phyloP scores from a whole-genome alignment of 2,113 vertebrate genomes.

The Grallaria varia region DNA sequence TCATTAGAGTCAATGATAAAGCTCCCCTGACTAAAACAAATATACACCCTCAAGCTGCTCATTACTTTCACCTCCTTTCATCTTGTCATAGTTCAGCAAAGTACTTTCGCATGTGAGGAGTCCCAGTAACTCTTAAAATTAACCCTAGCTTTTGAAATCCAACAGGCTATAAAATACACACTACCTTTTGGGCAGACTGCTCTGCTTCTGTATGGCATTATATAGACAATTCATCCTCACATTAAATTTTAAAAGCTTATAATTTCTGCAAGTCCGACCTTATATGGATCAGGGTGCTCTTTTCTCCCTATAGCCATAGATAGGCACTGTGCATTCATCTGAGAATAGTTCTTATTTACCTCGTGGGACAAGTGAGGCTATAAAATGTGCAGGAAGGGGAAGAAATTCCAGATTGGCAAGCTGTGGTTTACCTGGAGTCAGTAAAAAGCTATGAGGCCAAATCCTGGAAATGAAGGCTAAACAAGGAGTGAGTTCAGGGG shows the following conservation, averaged over 20 bases:
- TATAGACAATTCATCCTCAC: background rate
- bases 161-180: background rate
- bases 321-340: background rate
- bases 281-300: background rate
- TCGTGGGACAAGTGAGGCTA: background rate
- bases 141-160: constrained; percentile 37
- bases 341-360: background rate
- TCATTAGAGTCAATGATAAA: constrained; percentile 27
- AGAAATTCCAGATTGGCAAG: constrained; percentile 20
- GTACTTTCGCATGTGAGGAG: constrained; percentile 38
- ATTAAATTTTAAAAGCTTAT: background rate
- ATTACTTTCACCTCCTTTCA: constrained; percentile 55
- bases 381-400: constrained; percentile 8
- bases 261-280: background rate
- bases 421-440: constrained; percentile 5
- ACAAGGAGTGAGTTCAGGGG: background rate
- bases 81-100: constrained; percentile 40
- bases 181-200: background rate
- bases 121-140: constrained; percentile 45
- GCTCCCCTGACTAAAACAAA: constrained; percentile 37
- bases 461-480: background rate
- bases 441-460: background rate
- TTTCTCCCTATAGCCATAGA: background rate
- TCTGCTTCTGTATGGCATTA: background rate
- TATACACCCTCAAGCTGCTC: constrained; percentile 42